Conservation (phyloP, 2,797 vertebrate genomes). For the Argentina silus region DNA sequence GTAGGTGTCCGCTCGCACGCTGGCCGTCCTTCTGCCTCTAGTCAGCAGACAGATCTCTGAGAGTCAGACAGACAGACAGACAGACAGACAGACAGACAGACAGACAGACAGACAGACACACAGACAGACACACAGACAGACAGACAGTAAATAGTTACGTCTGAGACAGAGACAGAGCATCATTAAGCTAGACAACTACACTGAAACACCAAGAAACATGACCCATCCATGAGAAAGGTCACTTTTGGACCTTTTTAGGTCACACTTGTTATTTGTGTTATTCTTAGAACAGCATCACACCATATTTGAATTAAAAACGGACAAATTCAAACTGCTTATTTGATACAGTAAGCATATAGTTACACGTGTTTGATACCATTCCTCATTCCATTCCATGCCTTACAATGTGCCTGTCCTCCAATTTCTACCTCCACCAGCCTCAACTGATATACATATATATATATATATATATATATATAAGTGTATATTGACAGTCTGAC, state of each 20-base stretch:
- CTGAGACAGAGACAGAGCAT: slow-evolving; percentile 12
- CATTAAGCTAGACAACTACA: neutral
- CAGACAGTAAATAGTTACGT: neutral
- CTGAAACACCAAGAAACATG: neutral
- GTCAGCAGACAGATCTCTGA: slow-evolving; percentile 94
- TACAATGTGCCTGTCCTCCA: too few species aligned
- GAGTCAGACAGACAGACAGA: slow-evolving; percentile 14
- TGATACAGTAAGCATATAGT: too few species aligned
- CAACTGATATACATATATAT: too few species aligned
- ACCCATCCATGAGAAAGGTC: neutral
- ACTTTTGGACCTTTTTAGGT: neutral
- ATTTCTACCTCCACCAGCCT: too few species aligned
- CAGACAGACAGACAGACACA: slow-evolving; percentile 1
- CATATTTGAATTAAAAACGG: neutral
- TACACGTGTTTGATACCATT: too few species aligned
- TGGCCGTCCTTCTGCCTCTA: slow-evolving; percentile 90
- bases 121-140: slow-evolving; percentile 7
- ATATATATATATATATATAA: too few species aligned
- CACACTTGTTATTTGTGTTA: neutral
- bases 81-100: slow-evolving; percentile 17
- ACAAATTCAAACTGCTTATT: neutral
- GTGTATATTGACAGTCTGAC: too few species aligned
- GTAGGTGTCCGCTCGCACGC: slow-evolving; percentile 90
- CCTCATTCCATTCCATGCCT: too few species aligned
- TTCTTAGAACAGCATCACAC: neutral